phyloP scores from a whole-genome alignment of 1,140 invertebrate species.

The Apocrypta bakeri region DNA sequence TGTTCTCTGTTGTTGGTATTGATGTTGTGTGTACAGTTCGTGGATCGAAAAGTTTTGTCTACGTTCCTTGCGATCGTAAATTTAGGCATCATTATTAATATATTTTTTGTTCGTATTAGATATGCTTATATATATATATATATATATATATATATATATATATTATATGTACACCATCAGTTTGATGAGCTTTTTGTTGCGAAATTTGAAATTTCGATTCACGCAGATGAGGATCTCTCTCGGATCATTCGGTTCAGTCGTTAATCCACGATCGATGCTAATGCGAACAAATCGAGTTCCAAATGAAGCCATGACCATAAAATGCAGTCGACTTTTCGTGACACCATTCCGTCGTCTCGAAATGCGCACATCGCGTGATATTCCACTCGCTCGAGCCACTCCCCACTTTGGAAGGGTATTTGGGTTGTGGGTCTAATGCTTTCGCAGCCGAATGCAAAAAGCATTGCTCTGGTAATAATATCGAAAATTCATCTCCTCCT shows the following conservation, averaged over 20 bases:
- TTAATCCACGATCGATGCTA: neutral
- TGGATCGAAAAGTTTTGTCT: neutral
- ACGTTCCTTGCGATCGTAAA: no score
- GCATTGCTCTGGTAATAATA: slow-evolving; percentile 59
- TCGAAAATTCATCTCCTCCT: slow-evolving; percentile 65
- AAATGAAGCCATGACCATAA: neutral
- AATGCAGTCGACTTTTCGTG: neutral
- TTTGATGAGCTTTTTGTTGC: no score
- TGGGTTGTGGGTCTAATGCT: slow-evolving; percentile 62
- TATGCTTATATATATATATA: no score
- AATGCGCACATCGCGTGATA: neutral
- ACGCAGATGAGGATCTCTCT: no score
- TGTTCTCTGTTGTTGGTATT: neutral
- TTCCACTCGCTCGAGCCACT: slow-evolving; percentile 50
- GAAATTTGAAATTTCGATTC: no score
- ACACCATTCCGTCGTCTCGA: neutral
- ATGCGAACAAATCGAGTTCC: neutral
- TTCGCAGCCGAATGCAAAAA: slow-evolving; percentile 64
- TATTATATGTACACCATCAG: no score
- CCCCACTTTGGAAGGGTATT: slow-evolving; percentile 57
- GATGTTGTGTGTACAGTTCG: neutral
- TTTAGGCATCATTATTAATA: neutral
- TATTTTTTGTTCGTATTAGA: no score
- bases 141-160: no score
- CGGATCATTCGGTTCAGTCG: no score